phyloP scores from a whole-genome alignment of 1,140 invertebrate genomes.

The Aphelinus certus region DNA sequence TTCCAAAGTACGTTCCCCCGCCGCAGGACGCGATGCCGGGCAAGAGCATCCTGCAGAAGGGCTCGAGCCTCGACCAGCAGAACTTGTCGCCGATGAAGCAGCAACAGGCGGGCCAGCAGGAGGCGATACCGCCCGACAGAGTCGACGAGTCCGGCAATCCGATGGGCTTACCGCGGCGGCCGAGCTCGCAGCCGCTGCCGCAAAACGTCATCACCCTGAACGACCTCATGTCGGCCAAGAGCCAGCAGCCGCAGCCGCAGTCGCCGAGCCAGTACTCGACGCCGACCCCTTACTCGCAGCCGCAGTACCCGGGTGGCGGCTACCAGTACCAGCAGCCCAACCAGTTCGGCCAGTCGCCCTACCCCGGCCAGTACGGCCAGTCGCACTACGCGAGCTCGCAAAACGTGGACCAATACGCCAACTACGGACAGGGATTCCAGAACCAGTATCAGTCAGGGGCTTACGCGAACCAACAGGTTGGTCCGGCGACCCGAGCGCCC shows the following conservation, averaged over 20 bases:
- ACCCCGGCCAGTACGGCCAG: constrained; percentile 44
- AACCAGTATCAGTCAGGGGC: constrained; percentile 54
- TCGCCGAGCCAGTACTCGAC: constrained; percentile 45
- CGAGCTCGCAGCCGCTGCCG: constrained; percentile 58
- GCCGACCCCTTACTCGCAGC: constrained; percentile 50
- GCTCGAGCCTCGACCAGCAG: constrained; percentile 47
- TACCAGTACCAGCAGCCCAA: constrained; percentile 44
- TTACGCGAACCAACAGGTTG: constrained; percentile 60
- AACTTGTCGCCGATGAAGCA: constrained; percentile 42
- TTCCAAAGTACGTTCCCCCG: constrained; percentile 64
- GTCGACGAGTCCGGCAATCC: background rate
- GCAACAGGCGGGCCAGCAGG: constrained; percentile 22
- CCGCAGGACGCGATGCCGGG: constrained; percentile 59
- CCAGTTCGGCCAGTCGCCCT: constrained; percentile 47
- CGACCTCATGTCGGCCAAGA: constrained; percentile 37
- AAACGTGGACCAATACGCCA: constrained; percentile 50
- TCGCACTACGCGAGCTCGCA: constrained; percentile 49
- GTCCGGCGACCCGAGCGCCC: background rate
- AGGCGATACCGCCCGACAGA: constrained; percentile 14
- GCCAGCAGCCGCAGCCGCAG: constrained; percentile 44
- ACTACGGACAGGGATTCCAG: constrained; percentile 56
- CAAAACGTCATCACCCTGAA: constrained; percentile 44
- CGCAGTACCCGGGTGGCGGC: constrained; percentile 31
- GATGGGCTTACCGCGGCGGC: constrained; percentile 24
- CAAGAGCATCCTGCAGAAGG: constrained; percentile 61